phyloP scores from a whole-genome alignment of 2,113 vertebrate species.

The Pangasianodon gigas region DNA sequence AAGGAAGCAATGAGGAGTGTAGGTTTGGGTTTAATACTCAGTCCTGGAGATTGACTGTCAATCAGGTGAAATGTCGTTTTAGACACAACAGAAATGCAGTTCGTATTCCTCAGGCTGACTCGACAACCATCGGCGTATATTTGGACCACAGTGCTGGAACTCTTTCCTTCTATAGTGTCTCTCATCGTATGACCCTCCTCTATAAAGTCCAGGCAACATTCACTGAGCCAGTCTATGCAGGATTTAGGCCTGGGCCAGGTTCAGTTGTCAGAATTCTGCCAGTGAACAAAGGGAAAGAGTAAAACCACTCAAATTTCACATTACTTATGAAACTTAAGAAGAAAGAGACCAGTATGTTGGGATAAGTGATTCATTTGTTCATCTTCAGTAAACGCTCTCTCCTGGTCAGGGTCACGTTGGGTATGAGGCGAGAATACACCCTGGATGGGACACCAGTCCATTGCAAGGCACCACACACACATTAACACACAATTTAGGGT shows the following conservation, averaged over 20 bases:
- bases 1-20: neutral
- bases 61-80: constrained; percentile 42
- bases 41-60: constrained; percentile 59
- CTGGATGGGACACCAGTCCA: too few species aligned
- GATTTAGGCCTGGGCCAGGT: neutral
- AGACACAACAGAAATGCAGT: constrained; percentile 62
- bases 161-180: constrained; percentile 53
- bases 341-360: too few species aligned
- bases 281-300: too few species aligned
- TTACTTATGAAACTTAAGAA: too few species aligned
- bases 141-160: constrained; percentile 69
- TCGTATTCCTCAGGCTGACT: constrained; percentile 50
- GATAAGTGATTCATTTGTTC: too few species aligned
- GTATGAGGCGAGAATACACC: too few species aligned
- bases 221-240: constrained; percentile 35
- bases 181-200: constrained; percentile 22
- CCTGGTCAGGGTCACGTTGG: too few species aligned
- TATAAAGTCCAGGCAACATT: constrained; percentile 33
- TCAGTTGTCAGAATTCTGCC: neutral
- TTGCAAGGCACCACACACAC: too few species aligned
- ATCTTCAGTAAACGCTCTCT: too few species aligned
- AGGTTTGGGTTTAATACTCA: constrained; percentile 28
- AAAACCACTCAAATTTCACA: too few species aligned
- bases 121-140: constrained; percentile 69
- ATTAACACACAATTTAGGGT: too few species aligned